phyloP scores from a whole-genome alignment of 2,113 vertebrate genomes.

The Monarcha castaneiventris region DNA sequence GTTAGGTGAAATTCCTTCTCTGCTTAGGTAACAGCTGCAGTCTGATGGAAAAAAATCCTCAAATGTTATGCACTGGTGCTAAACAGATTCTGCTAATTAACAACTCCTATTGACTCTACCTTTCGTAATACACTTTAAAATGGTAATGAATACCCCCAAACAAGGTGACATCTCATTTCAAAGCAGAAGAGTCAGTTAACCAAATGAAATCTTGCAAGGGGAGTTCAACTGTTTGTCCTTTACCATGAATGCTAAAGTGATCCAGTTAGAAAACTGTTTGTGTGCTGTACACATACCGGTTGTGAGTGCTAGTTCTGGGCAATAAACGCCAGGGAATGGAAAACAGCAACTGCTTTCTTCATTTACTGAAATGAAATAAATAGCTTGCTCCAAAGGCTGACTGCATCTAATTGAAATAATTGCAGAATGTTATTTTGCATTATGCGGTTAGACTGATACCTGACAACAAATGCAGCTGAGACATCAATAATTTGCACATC shows the following conservation, averaged over 20 bases:
- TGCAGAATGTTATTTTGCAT: conserved; percentile 45
- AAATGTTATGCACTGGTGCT: conserved; percentile 6
- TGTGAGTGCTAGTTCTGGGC: conserved; percentile 47
- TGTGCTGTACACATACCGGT: not conserved
- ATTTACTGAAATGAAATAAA: conserved; percentile 53
- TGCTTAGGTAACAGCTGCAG: conserved; percentile 64
- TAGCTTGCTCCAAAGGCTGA: conserved; percentile 11
- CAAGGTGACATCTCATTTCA: conserved; percentile 43
- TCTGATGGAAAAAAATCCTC: not conserved
- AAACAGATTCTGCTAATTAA: conserved; percentile 57
- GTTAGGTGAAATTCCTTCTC: conserved; percentile 44
- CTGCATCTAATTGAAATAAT: conserved; percentile 57
- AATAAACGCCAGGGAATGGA: conserved; percentile 53
- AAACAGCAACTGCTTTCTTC: conserved; percentile 53
- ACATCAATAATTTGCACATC: conserved; percentile 44
- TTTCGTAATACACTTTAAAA: conserved; percentile 48
- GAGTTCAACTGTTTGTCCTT: conserved; percentile 54
- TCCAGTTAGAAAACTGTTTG: conserved; percentile 43
- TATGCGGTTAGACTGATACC: conserved; percentile 17
- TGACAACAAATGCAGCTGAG: conserved; percentile 49
- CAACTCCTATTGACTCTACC: conserved; percentile 29
- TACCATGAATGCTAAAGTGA: conserved; percentile 29
- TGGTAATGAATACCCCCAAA: conserved; percentile 37
- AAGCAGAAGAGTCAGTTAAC: conserved; percentile 29
- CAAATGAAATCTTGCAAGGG: conserved; percentile 42